Evolutionary conservation across 2,888 invertebrate genomes (phyloP).

Genomic region (Lamproptera curius): DNA sequence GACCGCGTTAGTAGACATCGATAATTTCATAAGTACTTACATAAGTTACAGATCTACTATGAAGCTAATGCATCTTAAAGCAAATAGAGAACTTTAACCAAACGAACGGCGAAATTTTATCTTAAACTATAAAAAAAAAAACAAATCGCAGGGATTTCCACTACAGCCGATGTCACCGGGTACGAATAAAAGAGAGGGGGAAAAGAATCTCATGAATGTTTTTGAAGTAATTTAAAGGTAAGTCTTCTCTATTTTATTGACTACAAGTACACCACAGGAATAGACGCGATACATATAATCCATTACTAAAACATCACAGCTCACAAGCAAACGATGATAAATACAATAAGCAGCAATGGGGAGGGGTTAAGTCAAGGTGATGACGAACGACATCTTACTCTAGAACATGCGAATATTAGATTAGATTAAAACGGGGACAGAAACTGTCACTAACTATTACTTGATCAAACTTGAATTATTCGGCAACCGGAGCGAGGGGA

Average conservation of each 20-base stretch:
- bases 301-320: slow-evolving; percentile 67
- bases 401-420: slow-evolving; percentile 35
- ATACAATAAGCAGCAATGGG: slow-evolving; percentile 45
- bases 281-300: slow-evolving; percentile 47
- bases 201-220: slow-evolving; percentile 3
- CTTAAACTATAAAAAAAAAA: slow-evolving; percentile 13
- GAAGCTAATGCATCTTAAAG: slow-evolving; percentile 69
- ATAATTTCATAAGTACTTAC: slow-evolving; percentile 72
- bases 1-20: slow-evolving; percentile 46
- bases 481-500: slow-evolving; percentile 46
- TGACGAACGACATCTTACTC: slow-evolving; percentile 56
- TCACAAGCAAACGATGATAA: slow-evolving; percentile 63
- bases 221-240: slow-evolving; percentile 15
- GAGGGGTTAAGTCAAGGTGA: slow-evolving; percentile 53
- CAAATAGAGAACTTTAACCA: slow-evolving; percentile 65
- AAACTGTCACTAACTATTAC: slow-evolving; percentile 26
- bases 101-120: slow-evolving; percentile 19
- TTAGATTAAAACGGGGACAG: slow-evolving; percentile 26
- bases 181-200: not conserved
- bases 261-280: slow-evolving; percentile 30
- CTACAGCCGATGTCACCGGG: slow-evolving; percentile 2
- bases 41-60: slow-evolving; percentile 75
- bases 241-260: slow-evolving; percentile 21
- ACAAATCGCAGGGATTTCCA: not conserved
- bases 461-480: slow-evolving; percentile 31